Evolutionary conservation across 2,888 invertebrate genomes (phyloP), one percentile per base, ranked within the genome.

Genomic region (Limenitis camilla): DNA sequence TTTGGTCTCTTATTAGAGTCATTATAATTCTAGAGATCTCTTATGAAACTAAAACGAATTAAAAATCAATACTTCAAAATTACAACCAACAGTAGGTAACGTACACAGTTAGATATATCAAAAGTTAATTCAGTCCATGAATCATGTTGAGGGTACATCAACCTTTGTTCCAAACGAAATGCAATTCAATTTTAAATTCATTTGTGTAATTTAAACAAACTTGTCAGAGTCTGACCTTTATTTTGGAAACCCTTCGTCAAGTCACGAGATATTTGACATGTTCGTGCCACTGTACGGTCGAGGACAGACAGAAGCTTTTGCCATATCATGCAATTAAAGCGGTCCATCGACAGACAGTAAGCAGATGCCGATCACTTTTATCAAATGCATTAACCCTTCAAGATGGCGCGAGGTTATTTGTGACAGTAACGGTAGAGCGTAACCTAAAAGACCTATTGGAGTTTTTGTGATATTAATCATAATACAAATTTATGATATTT

Each of bases 361-460:
- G 80, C 84, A 82, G 82, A 80, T 78, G 83, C 73, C 83, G 78
- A 84, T 85, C 86, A 82, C 70, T 80, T 76, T 86, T 87, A 87
- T 86, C 86, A 84, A 81, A 85, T 78, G 81, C 86, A 85, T 86
- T 85, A 19, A 19, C 19, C 19, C 19, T 19, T 3, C 19, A 19
- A 19, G 19, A 19, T 19, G 19, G 19, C 19, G 19, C 19, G 19
- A 19, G 19, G 19, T 19, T 19, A 19, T 19, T 19, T 3, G 19
- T 19, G 19, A 19, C 19, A 3, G 19, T 19, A 19, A 3, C 19
- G 19, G 19, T 19, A 1, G 19, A 19, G 3, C 19, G 19, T 19
- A 19, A 19, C 19, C 19, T 19, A 19, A 19, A 19, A 19, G 19
- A 19, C 19, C 19, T 19, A 19, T 19, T 19, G 19, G 19, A 19